A percentile compares a stretch with the other conserved stretches of the same genome.
Conservation (phyloP, 2,113 vertebrate genomes). For the Pelecanoides urinatrix region DNA sequence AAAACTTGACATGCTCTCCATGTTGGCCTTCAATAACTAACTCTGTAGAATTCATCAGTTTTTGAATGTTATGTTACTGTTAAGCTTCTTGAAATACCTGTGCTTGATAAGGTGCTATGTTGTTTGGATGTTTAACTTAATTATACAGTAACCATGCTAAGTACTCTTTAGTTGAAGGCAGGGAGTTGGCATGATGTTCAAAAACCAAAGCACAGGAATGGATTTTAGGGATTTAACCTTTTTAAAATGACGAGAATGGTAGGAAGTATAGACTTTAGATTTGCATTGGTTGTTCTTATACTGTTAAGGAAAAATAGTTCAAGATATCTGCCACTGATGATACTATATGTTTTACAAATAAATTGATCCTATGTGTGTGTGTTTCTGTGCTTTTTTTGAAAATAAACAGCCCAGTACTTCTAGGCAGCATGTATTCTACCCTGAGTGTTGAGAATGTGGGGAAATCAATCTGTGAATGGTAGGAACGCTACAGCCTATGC, state of each 20-base stretch:
- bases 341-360: not conserved
- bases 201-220: not conserved
- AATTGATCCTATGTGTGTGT: not conserved
- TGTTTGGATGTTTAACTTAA: not conserved
- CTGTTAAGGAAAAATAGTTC: not conserved
- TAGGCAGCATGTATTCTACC: not conserved
- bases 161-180: not conserved
- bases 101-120: not conserved
- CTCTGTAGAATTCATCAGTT: not conserved
- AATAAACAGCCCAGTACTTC: not conserved
- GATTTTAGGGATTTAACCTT: not conserved
- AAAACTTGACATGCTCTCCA: not conserved
- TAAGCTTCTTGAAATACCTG: not conserved
- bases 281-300: not conserved
- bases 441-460: not conserved
- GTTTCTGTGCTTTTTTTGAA: not conserved
- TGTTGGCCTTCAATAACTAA: not conserved
- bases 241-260: accelerated
- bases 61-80: not conserved
- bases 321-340: not conserved
- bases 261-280: not conserved
- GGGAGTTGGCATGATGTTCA: not conserved
- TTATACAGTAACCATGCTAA: not conserved
- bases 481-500: not conserved
- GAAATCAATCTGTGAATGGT: not conserved